A percentile compares a stretch with the other conserved stretches of the same genome.
phyloP scores from a whole-genome alignment of 2,888 invertebrate species.

The Patella caerulea region DNA sequence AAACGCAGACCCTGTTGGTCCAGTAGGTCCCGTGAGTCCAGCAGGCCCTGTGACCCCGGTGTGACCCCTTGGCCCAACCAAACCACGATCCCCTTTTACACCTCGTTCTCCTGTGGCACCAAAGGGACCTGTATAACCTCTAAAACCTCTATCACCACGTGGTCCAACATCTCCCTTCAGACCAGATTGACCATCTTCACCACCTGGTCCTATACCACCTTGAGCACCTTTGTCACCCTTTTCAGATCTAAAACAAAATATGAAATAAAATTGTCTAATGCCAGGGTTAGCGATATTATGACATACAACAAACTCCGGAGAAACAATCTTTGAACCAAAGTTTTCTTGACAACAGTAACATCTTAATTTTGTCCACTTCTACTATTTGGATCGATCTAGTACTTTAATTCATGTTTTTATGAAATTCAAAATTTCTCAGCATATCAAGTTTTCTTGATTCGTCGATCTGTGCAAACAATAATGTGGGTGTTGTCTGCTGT shows the following conservation, averaged over 20 bases:
- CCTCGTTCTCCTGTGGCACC: conserved; percentile 19
- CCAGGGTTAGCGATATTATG: no score
- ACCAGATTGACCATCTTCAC: conserved; percentile 8
- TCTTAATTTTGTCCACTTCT: no score
- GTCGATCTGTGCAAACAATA: no score
- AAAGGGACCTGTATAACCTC: not conserved
- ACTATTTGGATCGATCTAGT: no score
- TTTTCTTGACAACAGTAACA: no score
- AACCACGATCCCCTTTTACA: conserved; percentile 19
- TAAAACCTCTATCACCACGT: conserved; percentile 12
- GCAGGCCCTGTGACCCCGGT: conserved; percentile 19
- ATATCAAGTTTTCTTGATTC: no score
- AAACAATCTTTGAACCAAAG: no score
- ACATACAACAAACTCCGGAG: no score
- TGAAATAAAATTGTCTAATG: no score
- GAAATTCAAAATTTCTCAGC: no score
- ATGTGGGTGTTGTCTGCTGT: no score
- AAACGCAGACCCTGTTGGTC: conserved; percentile 9
- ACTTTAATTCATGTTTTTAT: no score
- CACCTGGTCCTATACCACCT: conserved; percentile 10
- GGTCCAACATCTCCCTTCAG: conserved; percentile 4
- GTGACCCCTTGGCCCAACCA: conserved; percentile 16
- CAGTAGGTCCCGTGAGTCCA: conserved; percentile 19
- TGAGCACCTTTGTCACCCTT: conserved; percentile 5
- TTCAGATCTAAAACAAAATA: not conserved